Percentiles rank a stretch among this genome's conserved stretches.
These are phyloP conservation scores for Cyaniris semiargus DNA, from an alignment of 2,888 invertebrate genomes.

Conservation along the genomic window DNA sequence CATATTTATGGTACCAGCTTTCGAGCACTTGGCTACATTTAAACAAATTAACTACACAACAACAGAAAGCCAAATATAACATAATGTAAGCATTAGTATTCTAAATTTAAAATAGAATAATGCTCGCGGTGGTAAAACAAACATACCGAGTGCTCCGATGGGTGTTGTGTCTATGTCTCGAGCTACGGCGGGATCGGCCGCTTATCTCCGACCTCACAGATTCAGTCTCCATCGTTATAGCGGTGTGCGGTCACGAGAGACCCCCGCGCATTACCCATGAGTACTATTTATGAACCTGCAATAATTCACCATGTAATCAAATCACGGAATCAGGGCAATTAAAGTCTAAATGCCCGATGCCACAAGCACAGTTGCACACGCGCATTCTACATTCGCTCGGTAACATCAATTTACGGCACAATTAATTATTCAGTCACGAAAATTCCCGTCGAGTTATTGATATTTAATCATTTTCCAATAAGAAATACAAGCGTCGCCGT, in stretches of 20 bases:
- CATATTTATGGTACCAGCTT: background rate
- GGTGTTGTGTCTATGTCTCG: slow-evolving; percentile 82
- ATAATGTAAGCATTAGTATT: background rate
- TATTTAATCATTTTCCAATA: slow-evolving; percentile 56
- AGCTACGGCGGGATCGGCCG: slow-evolving; percentile 87
- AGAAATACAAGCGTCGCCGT: slow-evolving; percentile 55
- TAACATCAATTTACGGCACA: background rate
- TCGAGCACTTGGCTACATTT: background rate
- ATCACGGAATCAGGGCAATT: slow-evolving; percentile 64
- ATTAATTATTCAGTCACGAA: slow-evolving; percentile 38
- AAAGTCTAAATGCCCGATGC: slow-evolving; percentile 57
- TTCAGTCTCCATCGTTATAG: slow-evolving; percentile 91
- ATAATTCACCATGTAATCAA: slow-evolving; percentile 59
- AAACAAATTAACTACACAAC: background rate
- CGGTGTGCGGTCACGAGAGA: slow-evolving; percentile 46
- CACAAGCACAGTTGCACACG: slow-evolving; percentile 42
- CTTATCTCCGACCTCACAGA: slow-evolving; percentile 96
- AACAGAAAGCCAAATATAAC: background rate
- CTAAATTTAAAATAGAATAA: background rate
- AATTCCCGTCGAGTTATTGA: slow-evolving; percentile 62
- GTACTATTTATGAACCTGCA: slow-evolving; percentile 56
- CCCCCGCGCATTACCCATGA: slow-evolving; percentile 60
- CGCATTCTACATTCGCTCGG: slow-evolving; percentile 43
- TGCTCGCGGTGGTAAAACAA: slow-evolving; percentile 33
- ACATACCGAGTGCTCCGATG: slow-evolving; percentile 84